A percentile compares a stretch with the other conserved stretches of the same genome.
These are phyloP conservation scores for Troglohyphantes excavatus DNA, from an alignment of 2,888 invertebrate genomes.

Conservation along the genomic window DNA sequence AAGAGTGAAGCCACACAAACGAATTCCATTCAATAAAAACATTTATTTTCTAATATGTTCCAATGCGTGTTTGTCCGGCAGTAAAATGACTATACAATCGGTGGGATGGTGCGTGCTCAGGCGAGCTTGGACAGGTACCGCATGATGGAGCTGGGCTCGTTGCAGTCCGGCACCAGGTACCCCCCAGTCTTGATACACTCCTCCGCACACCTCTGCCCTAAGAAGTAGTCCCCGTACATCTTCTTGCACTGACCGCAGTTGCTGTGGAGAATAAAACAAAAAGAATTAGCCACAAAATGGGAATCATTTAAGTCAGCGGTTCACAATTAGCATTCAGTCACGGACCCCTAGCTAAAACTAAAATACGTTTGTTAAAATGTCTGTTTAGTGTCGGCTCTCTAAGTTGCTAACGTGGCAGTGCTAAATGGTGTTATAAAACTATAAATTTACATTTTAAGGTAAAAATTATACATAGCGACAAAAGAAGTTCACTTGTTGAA, in stretches of 20 bases:
- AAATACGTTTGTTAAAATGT: too few species aligned
- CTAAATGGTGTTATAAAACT: too few species aligned
- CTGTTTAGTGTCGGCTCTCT: too few species aligned
- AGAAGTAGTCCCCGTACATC: constrained; percentile 84
- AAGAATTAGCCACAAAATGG: too few species aligned
- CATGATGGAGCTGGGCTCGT: constrained; percentile 84
- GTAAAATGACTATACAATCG: neutral
- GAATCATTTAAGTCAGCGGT: too few species aligned
- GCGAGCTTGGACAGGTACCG: constrained; percentile 82
- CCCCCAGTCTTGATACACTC: constrained; percentile 82
- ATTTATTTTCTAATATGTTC: neutral
- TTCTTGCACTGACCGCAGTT: constrained; percentile 85
- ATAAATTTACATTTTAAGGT: too few species aligned
- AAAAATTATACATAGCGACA: too few species aligned
- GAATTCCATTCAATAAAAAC: constrained; percentile 2
- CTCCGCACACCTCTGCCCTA: constrained; percentile 84
- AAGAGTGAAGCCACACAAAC: neutral
- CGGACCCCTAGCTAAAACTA: too few species aligned
- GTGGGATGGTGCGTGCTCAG: neutral
- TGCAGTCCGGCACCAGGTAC: constrained; percentile 84
- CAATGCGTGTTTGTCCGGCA: neutral
- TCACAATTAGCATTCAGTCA: too few species aligned
- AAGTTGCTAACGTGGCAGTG: too few species aligned
- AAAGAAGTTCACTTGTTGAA: too few species aligned
- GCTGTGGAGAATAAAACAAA: too few species aligned